Percentiles rank a stretch among this genome's conserved stretches.
These are phyloP conservation scores for Mystacornis crossleyi DNA, from an alignment of 2,113 vertebrate genomes.

Conservation along the genomic window DNA sequence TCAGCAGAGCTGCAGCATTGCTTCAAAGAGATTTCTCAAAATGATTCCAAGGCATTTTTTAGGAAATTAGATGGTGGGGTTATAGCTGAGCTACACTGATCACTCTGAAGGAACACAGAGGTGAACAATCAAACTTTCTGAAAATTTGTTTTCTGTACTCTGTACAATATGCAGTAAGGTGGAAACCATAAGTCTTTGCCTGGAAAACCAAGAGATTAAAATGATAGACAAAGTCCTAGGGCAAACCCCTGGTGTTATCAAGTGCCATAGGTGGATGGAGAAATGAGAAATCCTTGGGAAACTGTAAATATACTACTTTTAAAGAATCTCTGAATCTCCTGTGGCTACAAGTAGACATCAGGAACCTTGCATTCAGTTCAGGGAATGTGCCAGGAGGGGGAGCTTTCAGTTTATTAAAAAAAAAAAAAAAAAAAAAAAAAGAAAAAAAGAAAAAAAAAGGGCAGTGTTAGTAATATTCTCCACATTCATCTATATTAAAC, in stretches of 20 bases:
- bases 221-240: background rate
- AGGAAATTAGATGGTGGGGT: background rate
- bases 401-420: slow-evolving; percentile 39
- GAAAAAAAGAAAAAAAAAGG: background rate
- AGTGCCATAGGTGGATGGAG: background rate
- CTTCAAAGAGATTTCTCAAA: background rate
- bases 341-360: background rate
- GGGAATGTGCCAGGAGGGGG: slow-evolving; percentile 32
- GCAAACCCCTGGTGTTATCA: background rate
- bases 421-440: background rate
- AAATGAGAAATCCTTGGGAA: background rate
- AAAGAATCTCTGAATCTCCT: background rate
- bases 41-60: background rate
- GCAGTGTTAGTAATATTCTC: background rate
- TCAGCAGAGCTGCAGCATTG: background rate
- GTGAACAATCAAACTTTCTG: background rate
- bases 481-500: slow-evolving; percentile 43
- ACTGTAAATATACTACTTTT: background rate
- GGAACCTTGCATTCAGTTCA: slow-evolving; percentile 18
- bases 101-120: background rate
- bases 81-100: background rate
- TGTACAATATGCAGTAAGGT: background rate
- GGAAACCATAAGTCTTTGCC: background rate
- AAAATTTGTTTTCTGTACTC: background rate
- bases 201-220: background rate